These are phyloP conservation scores for Cacoxenus indagator DNA, from an alignment of 2,888 invertebrate genomes.

Conservation along the genomic window DNA sequence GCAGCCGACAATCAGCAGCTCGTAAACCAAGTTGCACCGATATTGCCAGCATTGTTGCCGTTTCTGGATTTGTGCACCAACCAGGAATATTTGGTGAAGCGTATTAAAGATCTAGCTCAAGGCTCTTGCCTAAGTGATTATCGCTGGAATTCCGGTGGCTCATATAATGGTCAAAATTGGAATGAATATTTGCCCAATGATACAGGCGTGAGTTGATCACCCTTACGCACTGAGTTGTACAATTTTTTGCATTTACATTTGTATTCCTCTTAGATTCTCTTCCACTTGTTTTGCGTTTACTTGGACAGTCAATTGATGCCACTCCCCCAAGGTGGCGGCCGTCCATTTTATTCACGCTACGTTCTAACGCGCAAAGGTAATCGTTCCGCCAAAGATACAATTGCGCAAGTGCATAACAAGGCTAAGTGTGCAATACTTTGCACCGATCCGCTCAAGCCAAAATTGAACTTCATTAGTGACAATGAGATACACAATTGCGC, in stretches of 20 bases:
- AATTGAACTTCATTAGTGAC: conserved; percentile 72
- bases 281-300: conserved; percentile 88
- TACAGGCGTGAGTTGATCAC: conserved; percentile 77
- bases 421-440: conserved; percentile 69
- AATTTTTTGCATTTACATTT: conserved; percentile 11
- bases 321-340: conserved; percentile 77
- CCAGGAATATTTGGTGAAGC: conserved; percentile 86
- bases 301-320: conserved; percentile 85
- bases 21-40: conserved; percentile 66
- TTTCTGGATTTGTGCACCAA: conserved; percentile 87
- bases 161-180: conserved; percentile 82
- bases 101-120: conserved; percentile 83
- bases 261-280: conserved; percentile 79
- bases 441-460: conserved; percentile 66
- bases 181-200: conserved; percentile 88
- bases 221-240: neutral
- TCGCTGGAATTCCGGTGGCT: conserved; percentile 88
- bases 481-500: conserved; percentile 79
- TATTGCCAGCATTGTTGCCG: conserved; percentile 76
- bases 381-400: conserved; percentile 66
- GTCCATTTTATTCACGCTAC: conserved; percentile 75
- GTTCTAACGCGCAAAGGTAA: conserved; percentile 69
- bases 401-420: conserved; percentile 67
- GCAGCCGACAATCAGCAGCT: conserved; percentile 75
- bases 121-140: conserved; percentile 92